phyloP scores from a whole-genome alignment of 2,113 vertebrate species.

The Motacilla tschutschensis region DNA sequence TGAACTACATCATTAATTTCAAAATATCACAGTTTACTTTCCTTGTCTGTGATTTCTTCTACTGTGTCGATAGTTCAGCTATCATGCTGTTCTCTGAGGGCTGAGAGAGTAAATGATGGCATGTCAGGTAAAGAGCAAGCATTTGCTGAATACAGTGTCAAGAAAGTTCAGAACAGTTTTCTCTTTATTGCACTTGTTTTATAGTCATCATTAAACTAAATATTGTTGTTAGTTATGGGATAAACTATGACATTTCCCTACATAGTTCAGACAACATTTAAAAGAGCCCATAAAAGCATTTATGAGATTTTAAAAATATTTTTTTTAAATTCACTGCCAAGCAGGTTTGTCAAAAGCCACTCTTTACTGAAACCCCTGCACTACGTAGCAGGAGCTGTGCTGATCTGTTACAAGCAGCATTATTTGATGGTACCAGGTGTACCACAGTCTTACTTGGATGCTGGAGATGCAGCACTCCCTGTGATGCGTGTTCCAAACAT shows the following conservation, averaged over 20 bases:
- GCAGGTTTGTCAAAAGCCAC: conserved; percentile 1
- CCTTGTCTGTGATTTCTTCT: conserved; percentile 12
- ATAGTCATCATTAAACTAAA: conserved; percentile 28
- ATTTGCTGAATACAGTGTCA: neutral
- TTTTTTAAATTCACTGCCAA: conserved; percentile 35
- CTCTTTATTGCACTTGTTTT: conserved; percentile 3
- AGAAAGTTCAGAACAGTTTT: conserved; percentile 34
- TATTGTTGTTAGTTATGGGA: neutral
- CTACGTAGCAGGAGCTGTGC: neutral
- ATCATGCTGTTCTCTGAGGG: conserved; percentile 1
- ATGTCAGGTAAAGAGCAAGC: conserved; percentile 29
- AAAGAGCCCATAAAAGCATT: conserved; percentile 24
- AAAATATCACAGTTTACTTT: conserved; percentile 12
- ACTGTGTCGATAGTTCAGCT: neutral
- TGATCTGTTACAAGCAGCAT: neutral
- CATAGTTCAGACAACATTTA: neutral
- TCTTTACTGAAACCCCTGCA: neutral
- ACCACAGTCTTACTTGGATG: neutral
- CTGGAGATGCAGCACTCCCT: neutral
- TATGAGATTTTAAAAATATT: conserved; percentile 2
- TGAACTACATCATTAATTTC: neutral
- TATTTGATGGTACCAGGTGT: neutral
- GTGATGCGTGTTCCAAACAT: neutral
- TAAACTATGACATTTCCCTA: neutral
- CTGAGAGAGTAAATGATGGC: neutral